Conservation (phyloP, 2,113 vertebrate species). For the Taxidea taxus region DNA sequence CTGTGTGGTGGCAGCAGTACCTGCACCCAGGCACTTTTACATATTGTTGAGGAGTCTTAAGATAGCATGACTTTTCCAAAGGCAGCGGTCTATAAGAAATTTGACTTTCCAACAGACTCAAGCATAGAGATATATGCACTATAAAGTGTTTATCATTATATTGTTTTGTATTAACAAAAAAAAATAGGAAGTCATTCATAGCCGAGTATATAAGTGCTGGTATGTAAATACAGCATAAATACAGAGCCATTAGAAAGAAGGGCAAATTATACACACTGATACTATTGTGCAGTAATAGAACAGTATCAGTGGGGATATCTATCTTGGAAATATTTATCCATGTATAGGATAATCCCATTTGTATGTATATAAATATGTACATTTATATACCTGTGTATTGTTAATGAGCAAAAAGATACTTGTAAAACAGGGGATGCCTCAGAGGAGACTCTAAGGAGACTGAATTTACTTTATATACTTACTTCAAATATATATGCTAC, state of each 20-base stretch:
- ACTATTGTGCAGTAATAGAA: background rate
- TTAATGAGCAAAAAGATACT: background rate
- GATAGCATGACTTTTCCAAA: background rate
- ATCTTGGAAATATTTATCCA: background rate
- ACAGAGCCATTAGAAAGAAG: background rate
- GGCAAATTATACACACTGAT: background rate
- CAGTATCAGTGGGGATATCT: background rate
- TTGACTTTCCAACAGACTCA: background rate
- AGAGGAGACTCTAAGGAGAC: background rate
- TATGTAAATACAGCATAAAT: background rate
- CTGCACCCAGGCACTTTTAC: background rate
- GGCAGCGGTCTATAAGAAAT: background rate
- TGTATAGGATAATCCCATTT: background rate
- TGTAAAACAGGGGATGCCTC: background rate
- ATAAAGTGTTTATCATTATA: background rate
- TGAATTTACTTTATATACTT: background rate
- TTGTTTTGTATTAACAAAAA: background rate
- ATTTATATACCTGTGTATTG: background rate
- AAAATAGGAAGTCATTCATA: background rate
- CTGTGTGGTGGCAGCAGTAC: background rate
- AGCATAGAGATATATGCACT: background rate
- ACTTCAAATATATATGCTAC: background rate
- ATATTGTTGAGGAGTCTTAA: background rate
- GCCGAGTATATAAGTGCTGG: background rate
- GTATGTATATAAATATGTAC: background rate